Percentiles rank a stretch among this genome's conserved stretches.
phyloP scores from a whole-genome alignment of 1,140 invertebrate genomes.

The Saccostrea echinata region DNA sequence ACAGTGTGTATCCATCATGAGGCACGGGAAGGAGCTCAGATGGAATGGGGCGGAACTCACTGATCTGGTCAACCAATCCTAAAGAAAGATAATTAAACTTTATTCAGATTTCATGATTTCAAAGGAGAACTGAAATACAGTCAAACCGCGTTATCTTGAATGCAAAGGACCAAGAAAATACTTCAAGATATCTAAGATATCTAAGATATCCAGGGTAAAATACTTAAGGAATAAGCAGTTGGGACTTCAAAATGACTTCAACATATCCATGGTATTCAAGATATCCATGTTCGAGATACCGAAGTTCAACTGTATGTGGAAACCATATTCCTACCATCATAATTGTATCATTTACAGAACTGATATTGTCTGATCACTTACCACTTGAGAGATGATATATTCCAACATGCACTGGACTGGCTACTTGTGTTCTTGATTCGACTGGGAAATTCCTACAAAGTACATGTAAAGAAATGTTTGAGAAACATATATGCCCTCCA shows the following conservation, averaged over 20 bases:
- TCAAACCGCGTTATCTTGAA: no score
- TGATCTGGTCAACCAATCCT: constrained; percentile 66
- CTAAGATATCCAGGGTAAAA: no score
- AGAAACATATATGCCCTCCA: no score
- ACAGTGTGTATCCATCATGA: constrained; percentile 52
- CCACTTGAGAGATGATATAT: constrained; percentile 65
- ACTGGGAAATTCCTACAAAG: constrained; percentile 63
- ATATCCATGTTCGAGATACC: no score
- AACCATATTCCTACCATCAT: no score
- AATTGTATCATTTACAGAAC: not conserved
- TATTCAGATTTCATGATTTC: not conserved
- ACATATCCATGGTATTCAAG: no score
- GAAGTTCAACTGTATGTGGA: no score
- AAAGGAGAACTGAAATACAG: no score
- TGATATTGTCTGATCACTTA: constrained; percentile 40
- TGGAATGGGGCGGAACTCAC: constrained; percentile 60
- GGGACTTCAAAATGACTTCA: no score
- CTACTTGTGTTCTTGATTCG: constrained; percentile 49
- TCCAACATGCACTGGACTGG: constrained; percentile 63
- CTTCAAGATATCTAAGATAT: no score
- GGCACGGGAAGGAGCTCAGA: constrained; percentile 38
- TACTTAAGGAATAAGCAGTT: no score
- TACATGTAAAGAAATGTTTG: not conserved
- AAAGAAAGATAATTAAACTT: constrained; percentile 31
- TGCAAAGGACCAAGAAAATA: no score